Evolutionary conservation across 2,113 vertebrate genomes (phyloP).

Genomic region (Gavia stellata): DNA sequence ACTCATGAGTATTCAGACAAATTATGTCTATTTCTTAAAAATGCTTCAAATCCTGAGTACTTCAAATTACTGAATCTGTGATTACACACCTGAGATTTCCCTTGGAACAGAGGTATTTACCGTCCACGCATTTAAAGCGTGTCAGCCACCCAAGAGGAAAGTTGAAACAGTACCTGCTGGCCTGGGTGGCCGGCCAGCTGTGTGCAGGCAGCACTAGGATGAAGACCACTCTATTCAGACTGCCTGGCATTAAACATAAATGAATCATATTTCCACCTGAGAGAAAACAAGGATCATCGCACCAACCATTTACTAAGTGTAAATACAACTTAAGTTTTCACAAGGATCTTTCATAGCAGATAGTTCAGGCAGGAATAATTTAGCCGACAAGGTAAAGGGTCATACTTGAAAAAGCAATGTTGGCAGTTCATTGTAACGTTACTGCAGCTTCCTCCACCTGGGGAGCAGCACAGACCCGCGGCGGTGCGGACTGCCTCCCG

Average conservation of each 20-base stretch:
- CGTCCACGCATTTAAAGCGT: not conserved
- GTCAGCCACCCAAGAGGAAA: not conserved
- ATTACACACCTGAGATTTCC: not conserved
- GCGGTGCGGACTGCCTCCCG: rapidly evolving
- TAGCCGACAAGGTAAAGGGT: not conserved
- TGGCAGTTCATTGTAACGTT: not conserved
- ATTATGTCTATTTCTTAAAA: not conserved
- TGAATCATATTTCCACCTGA: not conserved
- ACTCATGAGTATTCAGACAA: not conserved
- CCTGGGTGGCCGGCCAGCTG: not conserved
- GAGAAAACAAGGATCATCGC: not conserved
- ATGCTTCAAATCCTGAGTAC: not conserved
- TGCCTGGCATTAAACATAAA: not conserved
- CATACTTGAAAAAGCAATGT: not conserved
- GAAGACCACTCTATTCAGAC: not conserved
- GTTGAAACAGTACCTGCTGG: not conserved
- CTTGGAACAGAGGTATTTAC: not conserved
- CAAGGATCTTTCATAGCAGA: not conserved
- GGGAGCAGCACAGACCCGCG: rapidly evolving
- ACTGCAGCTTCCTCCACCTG: not conserved
- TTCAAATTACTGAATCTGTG: not conserved
- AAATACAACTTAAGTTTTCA: not conserved
- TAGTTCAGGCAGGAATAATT: not conserved
- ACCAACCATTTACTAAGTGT: not conserved
- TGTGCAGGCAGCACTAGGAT: not conserved